Conservation (phyloP, 1,140 invertebrate genomes). For the Rhagoletis pomonella region DNA sequence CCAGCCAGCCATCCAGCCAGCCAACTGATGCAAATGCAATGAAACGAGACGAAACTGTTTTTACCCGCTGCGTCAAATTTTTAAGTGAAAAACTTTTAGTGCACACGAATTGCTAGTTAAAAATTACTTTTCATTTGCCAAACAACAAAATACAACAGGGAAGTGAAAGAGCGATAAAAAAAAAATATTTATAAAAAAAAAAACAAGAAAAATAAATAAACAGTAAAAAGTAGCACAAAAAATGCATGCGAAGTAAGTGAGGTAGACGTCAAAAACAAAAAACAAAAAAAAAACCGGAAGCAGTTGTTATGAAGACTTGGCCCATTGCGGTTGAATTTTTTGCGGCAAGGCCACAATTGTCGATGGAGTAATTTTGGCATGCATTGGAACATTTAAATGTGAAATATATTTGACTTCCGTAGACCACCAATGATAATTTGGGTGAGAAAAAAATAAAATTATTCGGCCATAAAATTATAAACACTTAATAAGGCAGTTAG, state of each 20-base stretch:
- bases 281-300: no score
- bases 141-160: not conserved
- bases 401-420: no score
- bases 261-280: no score
- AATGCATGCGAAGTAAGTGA: not conserved
- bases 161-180: not conserved
- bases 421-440: no score
- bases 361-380: no score
- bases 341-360: no score
- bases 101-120: slow-evolving; percentile 50
- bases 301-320: no score
- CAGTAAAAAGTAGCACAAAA: not conserved
- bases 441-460: no score
- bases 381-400: no score
- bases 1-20: not conserved
- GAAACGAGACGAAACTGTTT: slow-evolving; percentile 47
- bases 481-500: no score
- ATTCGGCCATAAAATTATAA: no score
- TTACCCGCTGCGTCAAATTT: slow-evolving; percentile 50
- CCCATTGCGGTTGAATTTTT: no score
- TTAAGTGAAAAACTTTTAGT: slow-evolving; percentile 53
- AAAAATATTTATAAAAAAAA: not conserved
- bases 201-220: not conserved
- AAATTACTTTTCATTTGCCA: slow-evolving; percentile 49
- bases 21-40: slow-evolving; percentile 40